A percentile compares a stretch with the other conserved stretches of the same genome.
Conservation (phyloP, 2,888 invertebrate genomes). For the Carpatolechia fugitivella region DNA sequence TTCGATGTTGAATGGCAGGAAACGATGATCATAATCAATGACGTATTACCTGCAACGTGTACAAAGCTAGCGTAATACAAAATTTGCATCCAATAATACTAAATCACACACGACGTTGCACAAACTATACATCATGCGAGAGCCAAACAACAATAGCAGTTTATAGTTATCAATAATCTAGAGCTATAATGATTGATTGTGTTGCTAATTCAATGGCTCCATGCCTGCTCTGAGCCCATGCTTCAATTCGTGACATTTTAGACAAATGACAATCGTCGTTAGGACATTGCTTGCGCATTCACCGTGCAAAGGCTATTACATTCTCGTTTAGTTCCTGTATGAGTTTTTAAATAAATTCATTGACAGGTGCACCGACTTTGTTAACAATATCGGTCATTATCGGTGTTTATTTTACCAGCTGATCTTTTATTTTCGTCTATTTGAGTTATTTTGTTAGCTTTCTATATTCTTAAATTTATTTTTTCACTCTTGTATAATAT, state of each 20-base stretch:
- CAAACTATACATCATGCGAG: slow-evolving; percentile 11
- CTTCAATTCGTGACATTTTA: slow-evolving; percentile 16
- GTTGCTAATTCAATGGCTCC: slow-evolving; percentile 34
- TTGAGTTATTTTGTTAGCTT: no score
- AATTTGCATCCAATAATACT: slow-evolving; percentile 1
- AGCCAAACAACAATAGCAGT: slow-evolving; percentile 29
- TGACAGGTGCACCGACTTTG: neutral
- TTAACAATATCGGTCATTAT: neutral
- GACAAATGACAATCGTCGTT: slow-evolving; percentile 15
- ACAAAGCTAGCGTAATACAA: neutral
- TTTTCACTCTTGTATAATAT: no score
- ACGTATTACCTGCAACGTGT: neutral
- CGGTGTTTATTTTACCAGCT: neutral
- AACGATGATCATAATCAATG: neutral
- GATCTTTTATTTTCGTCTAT: neutral
- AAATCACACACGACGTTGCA: slow-evolving; percentile 4
- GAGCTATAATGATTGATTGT: slow-evolving; percentile 40
- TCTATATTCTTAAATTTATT: no score
- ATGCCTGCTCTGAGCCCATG: slow-evolving; percentile 16
- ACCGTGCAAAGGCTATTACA: neutral
- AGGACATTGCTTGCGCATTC: neutral
- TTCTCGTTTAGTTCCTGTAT: neutral
- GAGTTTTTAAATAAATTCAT: neutral
- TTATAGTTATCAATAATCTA: slow-evolving; percentile 34
- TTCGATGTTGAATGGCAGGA: neutral